Conservation (phyloP, 2,888 invertebrate genomes). For the Prenolepis imparis region DNA sequence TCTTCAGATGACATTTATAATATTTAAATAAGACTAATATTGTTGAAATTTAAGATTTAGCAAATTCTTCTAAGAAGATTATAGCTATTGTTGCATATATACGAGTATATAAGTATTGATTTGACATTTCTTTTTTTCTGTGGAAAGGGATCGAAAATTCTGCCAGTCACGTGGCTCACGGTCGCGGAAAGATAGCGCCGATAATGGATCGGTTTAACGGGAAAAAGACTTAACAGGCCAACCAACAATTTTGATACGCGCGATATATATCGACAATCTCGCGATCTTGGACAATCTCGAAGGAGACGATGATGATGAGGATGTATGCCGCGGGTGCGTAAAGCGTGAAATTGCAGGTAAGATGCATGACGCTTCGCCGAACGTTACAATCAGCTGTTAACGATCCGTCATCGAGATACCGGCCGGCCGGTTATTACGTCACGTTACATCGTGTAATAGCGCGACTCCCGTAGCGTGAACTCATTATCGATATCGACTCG, state of each 20-base stretch:
- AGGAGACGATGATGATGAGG: constrained; percentile 27
- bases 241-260: not conserved
- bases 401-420: constrained; percentile 52
- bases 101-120: too few species aligned
- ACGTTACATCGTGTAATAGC: constrained; percentile 25
- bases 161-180: not conserved
- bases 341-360: constrained; percentile 59
- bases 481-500: constrained; percentile 18
- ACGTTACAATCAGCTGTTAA: constrained; percentile 55
- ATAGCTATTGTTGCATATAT: too few species aligned
- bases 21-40: too few species aligned
- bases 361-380: constrained; percentile 51
- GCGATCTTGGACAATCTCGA: constrained; percentile 15
- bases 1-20: too few species aligned
- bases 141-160: constrained; percentile 21
- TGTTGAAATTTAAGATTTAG: too few species aligned
- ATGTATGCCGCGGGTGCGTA: constrained; percentile 32
- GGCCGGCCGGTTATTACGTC: constrained; percentile 28
- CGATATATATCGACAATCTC: constrained; percentile 4
- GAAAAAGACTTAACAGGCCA: constrained; percentile 17
- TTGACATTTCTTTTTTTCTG: too few species aligned
- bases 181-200: not conserved
- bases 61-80: too few species aligned
- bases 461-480: constrained; percentile 2
- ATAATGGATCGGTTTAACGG: constrained; percentile 3